These are phyloP conservation scores for Oscheius sp. DNA, from an alignment of 2,888 invertebrate genomes.

Conservation along the genomic window DNA sequence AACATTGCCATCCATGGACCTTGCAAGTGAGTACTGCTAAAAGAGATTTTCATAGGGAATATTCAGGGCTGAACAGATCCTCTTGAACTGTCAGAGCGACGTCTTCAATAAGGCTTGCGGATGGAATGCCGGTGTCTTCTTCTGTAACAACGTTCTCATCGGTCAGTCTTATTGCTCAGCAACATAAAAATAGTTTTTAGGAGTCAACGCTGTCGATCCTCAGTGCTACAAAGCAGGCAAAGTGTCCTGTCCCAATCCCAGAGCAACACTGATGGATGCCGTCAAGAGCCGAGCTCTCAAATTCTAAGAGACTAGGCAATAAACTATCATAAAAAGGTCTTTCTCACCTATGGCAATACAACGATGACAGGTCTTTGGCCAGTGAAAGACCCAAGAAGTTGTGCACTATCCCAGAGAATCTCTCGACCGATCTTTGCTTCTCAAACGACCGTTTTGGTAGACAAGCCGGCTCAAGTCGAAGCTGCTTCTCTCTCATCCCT, in stretches of 20 bases:
- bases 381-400: no score
- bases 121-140: conserved; percentile 50
- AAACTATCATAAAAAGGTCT: no score
- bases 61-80: conserved; percentile 45
- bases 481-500: no score
- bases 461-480: no score
- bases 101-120: conserved; percentile 49
- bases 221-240: conserved; percentile 18
- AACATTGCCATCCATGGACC: conserved; percentile 32
- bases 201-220: conserved; percentile 19
- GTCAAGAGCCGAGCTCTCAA: no score
- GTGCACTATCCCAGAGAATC: no score
- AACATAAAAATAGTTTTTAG: background rate
- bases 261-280: background rate
- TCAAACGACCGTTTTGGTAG: no score
- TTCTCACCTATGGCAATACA: no score
- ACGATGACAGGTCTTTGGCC: no score
- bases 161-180: conserved; percentile 3
- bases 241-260: conserved; percentile 31
- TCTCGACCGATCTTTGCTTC: no score
- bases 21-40: conserved; percentile 20
- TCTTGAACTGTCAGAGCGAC: conserved; percentile 48
- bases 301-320: no score
- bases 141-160: conserved; percentile 45
- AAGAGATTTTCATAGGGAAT: background rate